These are phyloP conservation scores for Hydraecia micacea DNA, from an alignment of 2,888 invertebrate species.

Conservation along the genomic window DNA sequence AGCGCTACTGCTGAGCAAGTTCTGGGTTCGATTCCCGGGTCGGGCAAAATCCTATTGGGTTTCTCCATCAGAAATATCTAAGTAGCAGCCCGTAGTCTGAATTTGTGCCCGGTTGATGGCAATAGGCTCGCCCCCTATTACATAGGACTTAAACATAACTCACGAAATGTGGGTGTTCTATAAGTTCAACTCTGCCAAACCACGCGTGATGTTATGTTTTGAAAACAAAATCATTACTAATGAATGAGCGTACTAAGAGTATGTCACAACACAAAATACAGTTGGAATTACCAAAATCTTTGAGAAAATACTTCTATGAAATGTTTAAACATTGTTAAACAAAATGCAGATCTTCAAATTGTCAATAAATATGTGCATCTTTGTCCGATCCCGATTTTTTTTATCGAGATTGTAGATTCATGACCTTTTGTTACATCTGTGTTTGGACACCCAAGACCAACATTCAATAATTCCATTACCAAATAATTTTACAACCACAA, in stretches of 20 bases:
- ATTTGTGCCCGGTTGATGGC: neutral
- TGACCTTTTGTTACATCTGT: neutral
- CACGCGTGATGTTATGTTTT: too few relatives aligned
- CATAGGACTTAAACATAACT: neutral
- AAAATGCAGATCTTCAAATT: neutral
- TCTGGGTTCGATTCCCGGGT: neutral
- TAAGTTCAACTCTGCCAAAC: neutral
- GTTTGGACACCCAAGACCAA: too few relatives aligned
- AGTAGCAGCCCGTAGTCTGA: neutral
- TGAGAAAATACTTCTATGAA: neutral
- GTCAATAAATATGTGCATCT: neutral
- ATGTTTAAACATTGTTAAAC: neutral
- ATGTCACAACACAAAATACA: neutral
- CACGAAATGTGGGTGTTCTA: neutral
- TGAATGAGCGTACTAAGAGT: neutral
- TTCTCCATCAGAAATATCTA: neutral
- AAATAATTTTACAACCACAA: conserved; percentile 17
- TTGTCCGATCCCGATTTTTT: neutral
- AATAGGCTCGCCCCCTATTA: neutral
- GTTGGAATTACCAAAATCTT: too few relatives aligned
- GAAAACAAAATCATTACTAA: neutral
- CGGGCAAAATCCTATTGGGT: neutral
- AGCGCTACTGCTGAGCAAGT: neutral
- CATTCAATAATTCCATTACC: conserved; percentile 23
- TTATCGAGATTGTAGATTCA: neutral